Conservation (phyloP, 53 echinoderm and acorn worm species). For the Mesocentrotus franciscanus region DNA sequence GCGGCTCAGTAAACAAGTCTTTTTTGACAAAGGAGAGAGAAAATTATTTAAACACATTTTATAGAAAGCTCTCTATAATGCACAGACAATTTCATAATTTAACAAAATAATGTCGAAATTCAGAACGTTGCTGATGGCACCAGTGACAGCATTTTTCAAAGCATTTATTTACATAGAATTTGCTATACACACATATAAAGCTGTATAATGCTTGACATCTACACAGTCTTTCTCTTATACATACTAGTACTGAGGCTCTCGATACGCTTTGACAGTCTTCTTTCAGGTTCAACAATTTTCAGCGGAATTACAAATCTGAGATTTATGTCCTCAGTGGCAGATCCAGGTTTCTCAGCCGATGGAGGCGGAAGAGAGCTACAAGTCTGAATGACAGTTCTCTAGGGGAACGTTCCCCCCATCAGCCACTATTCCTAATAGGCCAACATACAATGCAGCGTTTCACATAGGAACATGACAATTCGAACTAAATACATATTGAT, state of each 20-base stretch:
- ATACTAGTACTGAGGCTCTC: background rate
- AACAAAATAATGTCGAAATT: too few species aligned
- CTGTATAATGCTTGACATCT: background rate
- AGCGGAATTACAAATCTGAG: background rate
- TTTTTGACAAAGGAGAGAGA: too few species aligned
- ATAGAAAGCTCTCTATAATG: too few species aligned
- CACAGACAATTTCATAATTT: too few species aligned
- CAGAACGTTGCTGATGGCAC: too few species aligned
- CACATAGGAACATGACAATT: background rate
- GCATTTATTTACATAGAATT: background rate
- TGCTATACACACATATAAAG: background rate
- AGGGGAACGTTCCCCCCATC: too few species aligned
- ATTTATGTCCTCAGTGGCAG: too few species aligned
- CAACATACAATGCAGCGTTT: background rate
- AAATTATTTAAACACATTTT: too few species aligned
- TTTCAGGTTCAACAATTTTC: background rate
- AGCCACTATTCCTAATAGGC: too few species aligned
- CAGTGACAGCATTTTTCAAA: background rate
- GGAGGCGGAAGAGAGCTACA: too few species aligned
- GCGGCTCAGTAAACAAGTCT: background rate
- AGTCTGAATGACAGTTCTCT: too few species aligned
- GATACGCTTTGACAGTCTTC: background rate
- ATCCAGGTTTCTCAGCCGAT: too few species aligned
- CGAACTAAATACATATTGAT: background rate
- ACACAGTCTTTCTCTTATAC: background rate